phyloP scores from a whole-genome alignment of 2,888 invertebrate species.

The Caenorhabditis macrosperma region DNA sequence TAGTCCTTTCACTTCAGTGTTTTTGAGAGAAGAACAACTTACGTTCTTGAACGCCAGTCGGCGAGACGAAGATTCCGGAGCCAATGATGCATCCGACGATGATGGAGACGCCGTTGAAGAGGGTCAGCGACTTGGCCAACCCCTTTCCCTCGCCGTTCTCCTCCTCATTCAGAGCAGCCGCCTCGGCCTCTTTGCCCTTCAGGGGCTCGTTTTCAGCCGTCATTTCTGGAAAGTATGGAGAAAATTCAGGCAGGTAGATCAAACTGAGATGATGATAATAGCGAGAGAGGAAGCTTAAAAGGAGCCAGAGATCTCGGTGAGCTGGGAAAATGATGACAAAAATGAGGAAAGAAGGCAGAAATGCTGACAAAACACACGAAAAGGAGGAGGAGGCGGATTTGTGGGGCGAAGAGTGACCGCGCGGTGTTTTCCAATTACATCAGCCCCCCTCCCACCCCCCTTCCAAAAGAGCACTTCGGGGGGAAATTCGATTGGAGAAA shows the following conservation, averaged over 20 bases:
- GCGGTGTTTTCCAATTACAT: conserved; percentile 41
- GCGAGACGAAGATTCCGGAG: conserved; percentile 77
- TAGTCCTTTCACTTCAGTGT: too few species aligned
- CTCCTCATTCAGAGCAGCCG: background rate
- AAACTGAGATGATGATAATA: background rate
- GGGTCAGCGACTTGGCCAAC: conserved; percentile 72
- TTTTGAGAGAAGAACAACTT: too few species aligned
- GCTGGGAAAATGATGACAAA: conserved; percentile 37
- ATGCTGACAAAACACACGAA: conserved; percentile 32
- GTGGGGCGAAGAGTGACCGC: conserved; percentile 29
- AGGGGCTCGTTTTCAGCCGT: conserved; percentile 50
- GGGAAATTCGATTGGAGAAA: background rate
- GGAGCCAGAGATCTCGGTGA: conserved; percentile 8
- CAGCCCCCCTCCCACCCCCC: too few species aligned
- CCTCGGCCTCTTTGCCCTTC: conserved; percentile 26
- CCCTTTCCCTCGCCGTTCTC: conserved; percentile 57
- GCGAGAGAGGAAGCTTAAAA: background rate
- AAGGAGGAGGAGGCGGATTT: conserved; percentile 9
- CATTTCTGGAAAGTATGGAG: conserved; percentile 33
- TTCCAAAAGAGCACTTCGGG: conserved; percentile 2
- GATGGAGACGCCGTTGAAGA: conserved; percentile 78
- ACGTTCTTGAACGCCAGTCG: conserved; percentile 79
- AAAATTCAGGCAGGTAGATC: background rate
- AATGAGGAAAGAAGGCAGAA: background rate
- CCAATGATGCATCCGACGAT: conserved; percentile 79